Conservation (phyloP, 2,888 invertebrate species). For the Caenorhabditis japonica region DNA sequence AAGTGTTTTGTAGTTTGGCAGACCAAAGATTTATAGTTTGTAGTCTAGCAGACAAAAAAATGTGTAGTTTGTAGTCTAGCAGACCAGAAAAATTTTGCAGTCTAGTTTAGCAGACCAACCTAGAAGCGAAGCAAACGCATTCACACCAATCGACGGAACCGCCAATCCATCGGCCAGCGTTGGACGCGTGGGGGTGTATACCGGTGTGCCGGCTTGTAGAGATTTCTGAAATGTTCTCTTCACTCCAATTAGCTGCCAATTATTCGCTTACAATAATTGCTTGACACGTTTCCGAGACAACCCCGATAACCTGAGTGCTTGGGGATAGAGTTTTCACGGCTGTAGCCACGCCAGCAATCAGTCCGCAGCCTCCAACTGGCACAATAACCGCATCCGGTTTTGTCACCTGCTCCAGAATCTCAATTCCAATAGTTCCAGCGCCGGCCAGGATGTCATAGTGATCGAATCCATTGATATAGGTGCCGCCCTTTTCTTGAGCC, state of each 20-base stretch:
- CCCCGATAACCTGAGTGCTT: slow-evolving; percentile 88
- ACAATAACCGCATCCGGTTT: slow-evolving; percentile 87
- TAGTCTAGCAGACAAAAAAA: too few species aligned
- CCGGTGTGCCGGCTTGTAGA: slow-evolving; percentile 83
- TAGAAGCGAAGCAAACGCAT: slow-evolving; percentile 85
- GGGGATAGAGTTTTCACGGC: slow-evolving; percentile 90
- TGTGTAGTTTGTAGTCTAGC: too few species aligned
- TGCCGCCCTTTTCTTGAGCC: slow-evolving; percentile 82
- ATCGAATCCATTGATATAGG: slow-evolving; percentile 82
- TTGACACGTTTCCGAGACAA: slow-evolving; percentile 90
- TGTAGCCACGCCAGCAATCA: slow-evolving; percentile 86
- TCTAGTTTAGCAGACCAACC: slow-evolving; percentile 69
- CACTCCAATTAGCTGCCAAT: too few species aligned
- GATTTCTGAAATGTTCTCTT: slow-evolving; percentile 79
- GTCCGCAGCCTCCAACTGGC: slow-evolving; percentile 91
- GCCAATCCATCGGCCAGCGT: slow-evolving; percentile 90
- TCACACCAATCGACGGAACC: slow-evolving; percentile 88
- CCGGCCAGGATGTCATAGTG: slow-evolving; percentile 95
- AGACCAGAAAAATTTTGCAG: too few species aligned
- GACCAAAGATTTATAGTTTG: too few species aligned
- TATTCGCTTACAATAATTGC: slow-evolving; percentile 83
- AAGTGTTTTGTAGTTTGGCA: too few species aligned
- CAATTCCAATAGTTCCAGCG: slow-evolving; percentile 91
- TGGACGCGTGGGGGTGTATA: slow-evolving; percentile 83
- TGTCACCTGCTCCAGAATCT: slow-evolving; percentile 87